Conservation (phyloP, 1,140 invertebrate genomes). For the Centruroides vittatus region DNA sequence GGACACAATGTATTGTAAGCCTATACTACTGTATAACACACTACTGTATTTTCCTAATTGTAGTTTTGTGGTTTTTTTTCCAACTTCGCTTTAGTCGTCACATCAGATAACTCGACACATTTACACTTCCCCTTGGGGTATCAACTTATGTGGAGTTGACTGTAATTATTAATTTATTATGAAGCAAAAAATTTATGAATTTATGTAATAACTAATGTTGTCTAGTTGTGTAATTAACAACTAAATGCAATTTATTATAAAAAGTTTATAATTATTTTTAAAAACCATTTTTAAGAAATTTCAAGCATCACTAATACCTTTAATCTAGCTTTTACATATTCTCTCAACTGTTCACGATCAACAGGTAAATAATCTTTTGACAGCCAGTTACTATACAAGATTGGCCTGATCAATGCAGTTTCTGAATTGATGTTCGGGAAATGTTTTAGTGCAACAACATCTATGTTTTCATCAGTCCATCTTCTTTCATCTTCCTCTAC, state of each 20-base stretch:
- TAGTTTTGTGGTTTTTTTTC: too few species aligned
- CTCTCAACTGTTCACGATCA: conserved; percentile 80
- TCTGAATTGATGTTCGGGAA: conserved; percentile 83
- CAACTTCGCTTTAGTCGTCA: too few species aligned
- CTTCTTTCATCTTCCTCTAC: conserved; percentile 86
- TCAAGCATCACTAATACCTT: conserved; percentile 43
- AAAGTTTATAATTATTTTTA: neutral
- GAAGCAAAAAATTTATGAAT: too few species aligned
- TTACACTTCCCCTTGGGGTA: too few species aligned
- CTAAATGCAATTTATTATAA: neutral
- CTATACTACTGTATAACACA: too few species aligned
- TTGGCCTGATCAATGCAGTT: conserved; percentile 72
- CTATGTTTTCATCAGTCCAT: conserved; percentile 99
- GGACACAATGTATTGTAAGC: too few species aligned
- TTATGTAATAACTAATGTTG: too few species aligned
- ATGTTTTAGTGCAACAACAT: conserved; percentile 82
- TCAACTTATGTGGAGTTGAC: too few species aligned
- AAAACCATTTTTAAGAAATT: neutral
- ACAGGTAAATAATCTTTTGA: conserved; percentile 97
- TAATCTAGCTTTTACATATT: conserved; percentile 91
- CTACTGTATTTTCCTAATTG: too few species aligned
- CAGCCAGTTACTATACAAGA: conserved; percentile 97
- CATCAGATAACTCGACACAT: too few species aligned
- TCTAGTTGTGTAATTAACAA: too few species aligned
- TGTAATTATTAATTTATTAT: too few species aligned